Percentiles rank a stretch among this genome's conserved stretches.
Conservation (phyloP, 2,797 vertebrate species). For the Bovichtus variegatus region DNA sequence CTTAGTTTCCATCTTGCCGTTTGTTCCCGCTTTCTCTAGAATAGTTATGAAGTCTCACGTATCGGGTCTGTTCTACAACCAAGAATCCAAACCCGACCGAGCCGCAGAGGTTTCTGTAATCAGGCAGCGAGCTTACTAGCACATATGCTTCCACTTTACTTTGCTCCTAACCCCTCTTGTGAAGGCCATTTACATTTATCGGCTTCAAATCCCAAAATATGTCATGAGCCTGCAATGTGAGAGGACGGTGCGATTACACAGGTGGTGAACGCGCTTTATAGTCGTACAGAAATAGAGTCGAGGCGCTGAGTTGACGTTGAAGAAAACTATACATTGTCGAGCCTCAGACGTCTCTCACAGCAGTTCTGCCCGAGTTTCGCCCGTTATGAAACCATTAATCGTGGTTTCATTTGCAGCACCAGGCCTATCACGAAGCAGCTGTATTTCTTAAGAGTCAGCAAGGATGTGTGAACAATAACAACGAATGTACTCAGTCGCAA, state of each 20-base stretch:
- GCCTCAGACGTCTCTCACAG: slow-evolving; percentile 39
- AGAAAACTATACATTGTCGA: slow-evolving; percentile 41
- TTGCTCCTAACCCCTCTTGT: slow-evolving; percentile 38
- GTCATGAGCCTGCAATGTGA: slow-evolving; percentile 41
- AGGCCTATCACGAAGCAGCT: slow-evolving; percentile 32
- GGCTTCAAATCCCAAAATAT: slow-evolving; percentile 47
- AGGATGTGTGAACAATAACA: slow-evolving; percentile 58
- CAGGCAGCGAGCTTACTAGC: slow-evolving; percentile 42
- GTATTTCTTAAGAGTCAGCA: slow-evolving; percentile 58
- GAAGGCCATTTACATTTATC: slow-evolving; percentile 63
- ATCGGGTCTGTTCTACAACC: slow-evolving; percentile 32
- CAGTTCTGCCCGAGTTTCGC: slow-evolving; percentile 20
- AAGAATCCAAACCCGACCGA: slow-evolving; percentile 45
- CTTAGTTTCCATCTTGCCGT: slow-evolving; percentile 60
- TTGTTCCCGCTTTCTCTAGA: slow-evolving; percentile 41
- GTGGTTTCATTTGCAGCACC: slow-evolving; percentile 21
- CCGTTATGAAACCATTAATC: slow-evolving; percentile 46
- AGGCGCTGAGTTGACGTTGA: neutral
- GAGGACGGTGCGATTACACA: slow-evolving; percentile 61
- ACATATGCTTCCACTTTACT: slow-evolving; percentile 78
- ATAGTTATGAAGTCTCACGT: slow-evolving; percentile 22
- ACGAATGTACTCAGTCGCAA: slow-evolving; percentile 42
- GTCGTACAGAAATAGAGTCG: slow-evolving; percentile 33
- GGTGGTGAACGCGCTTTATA: slow-evolving; percentile 51
- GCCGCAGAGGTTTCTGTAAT: slow-evolving; percentile 61